These are phyloP conservation scores for Tauraco erythrolophus DNA, from an alignment of 2,113 vertebrate species.

Conservation along the genomic window DNA sequence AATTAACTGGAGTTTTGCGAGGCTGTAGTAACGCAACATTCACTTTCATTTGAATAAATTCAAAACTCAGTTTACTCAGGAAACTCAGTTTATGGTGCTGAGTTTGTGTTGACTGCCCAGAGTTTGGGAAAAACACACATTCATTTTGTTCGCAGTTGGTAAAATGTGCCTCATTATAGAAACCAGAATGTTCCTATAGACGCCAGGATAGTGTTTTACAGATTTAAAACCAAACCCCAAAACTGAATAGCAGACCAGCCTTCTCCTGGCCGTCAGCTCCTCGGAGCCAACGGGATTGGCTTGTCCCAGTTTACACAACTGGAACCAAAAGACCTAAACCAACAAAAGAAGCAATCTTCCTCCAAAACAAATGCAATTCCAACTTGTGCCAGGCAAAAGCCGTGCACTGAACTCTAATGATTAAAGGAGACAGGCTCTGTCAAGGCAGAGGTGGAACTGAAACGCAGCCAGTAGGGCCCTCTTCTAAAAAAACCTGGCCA, in stretches of 20 bases:
- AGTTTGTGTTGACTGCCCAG: not conserved
- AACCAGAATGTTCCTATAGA: not conserved
- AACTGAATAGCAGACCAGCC: not conserved
- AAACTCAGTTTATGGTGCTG: not conserved
- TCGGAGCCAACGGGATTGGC: not conserved
- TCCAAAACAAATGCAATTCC: constrained; percentile 49
- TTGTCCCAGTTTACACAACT: constrained; percentile 37
- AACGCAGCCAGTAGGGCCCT: constrained; percentile 26
- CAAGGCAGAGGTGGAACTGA: constrained; percentile 62
- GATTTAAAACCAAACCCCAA: not conserved
- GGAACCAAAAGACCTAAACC: constrained; percentile 31
- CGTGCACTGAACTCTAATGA: constrained; percentile 65
- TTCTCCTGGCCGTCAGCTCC: not conserved
- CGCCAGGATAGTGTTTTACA: not conserved
- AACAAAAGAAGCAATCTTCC: constrained; percentile 52
- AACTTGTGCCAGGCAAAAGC: constrained; percentile 14
- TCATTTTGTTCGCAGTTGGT: not conserved
- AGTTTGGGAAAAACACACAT: not conserved
- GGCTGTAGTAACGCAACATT: not conserved
- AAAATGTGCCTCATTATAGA: not conserved
- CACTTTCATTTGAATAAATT: not conserved
- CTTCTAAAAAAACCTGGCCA: constrained; percentile 50
- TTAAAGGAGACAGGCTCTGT: constrained; percentile 67
- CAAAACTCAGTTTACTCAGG: not conserved
- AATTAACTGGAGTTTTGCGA: constrained; percentile 24